A percentile compares a stretch with the other conserved stretches of the same genome.
Conservation (phyloP, 2,113 vertebrate genomes). For the Antennarius striatus region DNA sequence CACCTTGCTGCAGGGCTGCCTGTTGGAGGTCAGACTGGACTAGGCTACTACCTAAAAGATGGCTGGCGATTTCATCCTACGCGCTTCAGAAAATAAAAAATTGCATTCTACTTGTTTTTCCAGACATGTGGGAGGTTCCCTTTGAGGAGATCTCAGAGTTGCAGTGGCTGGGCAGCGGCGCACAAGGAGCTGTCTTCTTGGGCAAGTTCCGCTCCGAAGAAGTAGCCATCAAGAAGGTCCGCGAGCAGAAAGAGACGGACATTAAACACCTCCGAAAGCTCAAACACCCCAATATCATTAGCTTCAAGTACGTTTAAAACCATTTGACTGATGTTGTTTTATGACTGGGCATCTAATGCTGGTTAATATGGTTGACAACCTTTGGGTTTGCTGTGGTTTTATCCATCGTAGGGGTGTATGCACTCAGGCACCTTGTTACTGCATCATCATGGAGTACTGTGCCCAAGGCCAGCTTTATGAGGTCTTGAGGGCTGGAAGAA, state of each 20-base stretch:
- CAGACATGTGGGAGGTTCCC: constrained; percentile 98
- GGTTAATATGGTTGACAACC: not conserved
- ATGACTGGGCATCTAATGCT: not conserved
- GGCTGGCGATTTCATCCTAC: constrained; percentile 5
- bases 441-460: constrained; percentile 99
- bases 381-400: constrained; percentile 18
- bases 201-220: constrained; percentile 95
- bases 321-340: not conserved
- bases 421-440: constrained; percentile 97
- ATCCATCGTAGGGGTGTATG: constrained; percentile 88
- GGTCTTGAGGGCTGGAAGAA: constrained; percentile 91
- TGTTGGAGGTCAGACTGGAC: constrained; percentile 32
- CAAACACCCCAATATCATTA: constrained; percentile 98
- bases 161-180: constrained; percentile 98
- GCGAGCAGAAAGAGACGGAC: constrained; percentile 97
- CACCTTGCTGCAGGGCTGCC: constrained; percentile 46
- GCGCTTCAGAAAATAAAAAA: too few species aligned
- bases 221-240: constrained; percentile 99
- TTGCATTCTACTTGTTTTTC: not conserved
- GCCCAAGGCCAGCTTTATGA: constrained; percentile 97
- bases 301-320: constrained; percentile 89
- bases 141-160: constrained; percentile 99
- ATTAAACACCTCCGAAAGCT: constrained; percentile 96
- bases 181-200: constrained; percentile 95
- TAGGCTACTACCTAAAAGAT: constrained; percentile 5